Evolutionary conservation across 2,113 vertebrate genomes (phyloP), one percentile per base, ranked within the genome.

Genomic region (Aix galericulata): DNA sequence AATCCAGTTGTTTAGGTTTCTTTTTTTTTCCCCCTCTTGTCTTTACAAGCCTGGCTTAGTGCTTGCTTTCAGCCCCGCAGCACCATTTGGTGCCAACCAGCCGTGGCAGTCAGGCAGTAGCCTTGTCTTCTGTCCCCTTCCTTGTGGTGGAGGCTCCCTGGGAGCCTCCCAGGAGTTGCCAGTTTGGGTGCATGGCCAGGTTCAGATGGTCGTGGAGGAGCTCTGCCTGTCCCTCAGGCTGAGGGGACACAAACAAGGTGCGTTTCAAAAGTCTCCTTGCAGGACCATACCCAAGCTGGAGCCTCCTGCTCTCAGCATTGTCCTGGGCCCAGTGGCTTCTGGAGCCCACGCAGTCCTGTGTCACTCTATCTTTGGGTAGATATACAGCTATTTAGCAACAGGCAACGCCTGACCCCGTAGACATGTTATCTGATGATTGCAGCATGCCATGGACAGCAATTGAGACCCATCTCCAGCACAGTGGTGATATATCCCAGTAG

Each of bases 1-100:
- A 94, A 90, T 87, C 87, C 63, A 78, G 68, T 94, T 94, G 80
- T 78, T 96, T 62, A 31, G 66, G 3, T 9, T 59, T 72, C 63
- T 55, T 68, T 68, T 55, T 68, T 34, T n/a, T 13, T 1, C 3
- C 63, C 21, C 20, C 16, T 14, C 34, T 75, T 88, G 76, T 79
- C 89, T 68, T 60, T 83, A 44, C 48, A 75, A 94, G 72, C 86
- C 73, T 94, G 2, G 6, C 38, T 89, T 22, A 22, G 32, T 58
- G 82, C 44, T 79, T 32, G 11, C 79, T 92, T 94, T 87, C 42
- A 86, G 52, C 83, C 86, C 84, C 3, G 10, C 42, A 40, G 58
- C 68, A 20, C 60, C 80, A 69, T 80, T 85, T 94, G 64, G 55
- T 82, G 80, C 66, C 40, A 77, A 63, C 75, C 80, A 88, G 52